Conservation (phyloP, 1,140 invertebrate genomes). For the Macrotrachela quadricornifera region DNA sequence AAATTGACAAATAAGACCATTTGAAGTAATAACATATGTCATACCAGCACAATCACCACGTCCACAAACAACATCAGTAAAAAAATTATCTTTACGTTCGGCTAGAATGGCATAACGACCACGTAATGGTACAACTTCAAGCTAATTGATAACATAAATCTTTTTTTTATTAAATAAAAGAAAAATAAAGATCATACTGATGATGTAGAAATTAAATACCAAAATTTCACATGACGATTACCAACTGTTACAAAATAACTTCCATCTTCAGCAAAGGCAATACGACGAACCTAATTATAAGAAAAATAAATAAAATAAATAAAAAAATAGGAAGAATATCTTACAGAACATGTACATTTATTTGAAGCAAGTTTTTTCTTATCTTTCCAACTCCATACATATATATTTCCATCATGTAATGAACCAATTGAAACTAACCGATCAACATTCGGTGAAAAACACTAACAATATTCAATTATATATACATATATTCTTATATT, state of each 20-base stretch:
- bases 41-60: conserved; percentile 51
- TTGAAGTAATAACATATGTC: conserved; percentile 72
- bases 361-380: conserved; percentile 79
- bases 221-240: conserved; percentile 84
- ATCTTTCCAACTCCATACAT: conserved; percentile 82
- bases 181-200: conserved; percentile 11
- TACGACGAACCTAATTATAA: conserved; percentile 12
- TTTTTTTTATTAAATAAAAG: too few species aligned
- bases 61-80: conserved; percentile 77
- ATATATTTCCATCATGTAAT: conserved; percentile 90
- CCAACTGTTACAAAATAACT: conserved; percentile 87
- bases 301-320: too few species aligned
- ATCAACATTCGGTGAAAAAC: conserved; percentile 76
- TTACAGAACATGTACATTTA: conserved; percentile 38
- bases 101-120: conserved; percentile 76
- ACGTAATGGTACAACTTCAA: conserved; percentile 72
- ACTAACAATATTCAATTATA: conserved; percentile 15
- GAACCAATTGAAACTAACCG: conserved; percentile 73
- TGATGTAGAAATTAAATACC: conserved; percentile 63
- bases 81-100: conserved; percentile 80
- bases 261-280: conserved; percentile 73
- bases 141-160: too few species aligned
- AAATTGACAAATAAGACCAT: conserved; percentile 61
- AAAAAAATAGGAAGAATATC: not conserved
- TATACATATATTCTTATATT: too few species aligned